Evolutionary conservation across 1,140 invertebrate genomes (phyloP).

Genomic region (Eupristina koningsbergeri): DNA sequence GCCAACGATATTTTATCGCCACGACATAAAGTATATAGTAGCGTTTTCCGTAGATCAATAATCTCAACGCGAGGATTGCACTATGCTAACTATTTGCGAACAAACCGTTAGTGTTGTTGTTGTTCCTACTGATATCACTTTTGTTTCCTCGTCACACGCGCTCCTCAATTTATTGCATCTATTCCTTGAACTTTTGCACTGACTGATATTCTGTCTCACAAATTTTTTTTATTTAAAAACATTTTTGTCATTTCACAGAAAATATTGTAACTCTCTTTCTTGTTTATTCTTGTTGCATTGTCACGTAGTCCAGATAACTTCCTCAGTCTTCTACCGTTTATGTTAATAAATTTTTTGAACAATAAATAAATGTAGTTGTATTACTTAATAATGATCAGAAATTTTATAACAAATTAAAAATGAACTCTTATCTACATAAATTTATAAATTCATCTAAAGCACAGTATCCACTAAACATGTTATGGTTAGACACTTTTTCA

Average conservation of each 20-base stretch:
- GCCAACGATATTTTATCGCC: background rate
- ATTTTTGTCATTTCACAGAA: background rate
- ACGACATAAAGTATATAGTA: background rate
- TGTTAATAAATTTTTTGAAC: too few relatives aligned
- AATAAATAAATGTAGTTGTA: too few relatives aligned
- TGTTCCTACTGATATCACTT: background rate
- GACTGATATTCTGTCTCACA: background rate
- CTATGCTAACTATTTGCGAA: conserved; percentile 31
- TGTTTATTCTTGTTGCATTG: too few relatives aligned
- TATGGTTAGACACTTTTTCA: too few relatives aligned
- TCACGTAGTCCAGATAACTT: too few relatives aligned
- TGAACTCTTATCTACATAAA: too few relatives aligned
- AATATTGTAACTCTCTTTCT: too few relatives aligned
- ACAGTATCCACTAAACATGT: too few relatives aligned
- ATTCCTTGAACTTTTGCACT: conserved; percentile 36
- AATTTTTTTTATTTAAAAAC: background rate
- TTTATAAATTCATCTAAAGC: too few relatives aligned
- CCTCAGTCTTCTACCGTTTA: too few relatives aligned
- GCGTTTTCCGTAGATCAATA: background rate
- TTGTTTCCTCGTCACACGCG: background rate
- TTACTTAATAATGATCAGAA: too few relatives aligned
- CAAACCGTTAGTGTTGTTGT: background rate
- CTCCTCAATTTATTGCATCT: background rate
- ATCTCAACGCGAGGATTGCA: background rate
- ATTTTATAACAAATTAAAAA: too few relatives aligned